phyloP scores from a whole-genome alignment of 2,113 vertebrate genomes.

The Candoia aspera region DNA sequence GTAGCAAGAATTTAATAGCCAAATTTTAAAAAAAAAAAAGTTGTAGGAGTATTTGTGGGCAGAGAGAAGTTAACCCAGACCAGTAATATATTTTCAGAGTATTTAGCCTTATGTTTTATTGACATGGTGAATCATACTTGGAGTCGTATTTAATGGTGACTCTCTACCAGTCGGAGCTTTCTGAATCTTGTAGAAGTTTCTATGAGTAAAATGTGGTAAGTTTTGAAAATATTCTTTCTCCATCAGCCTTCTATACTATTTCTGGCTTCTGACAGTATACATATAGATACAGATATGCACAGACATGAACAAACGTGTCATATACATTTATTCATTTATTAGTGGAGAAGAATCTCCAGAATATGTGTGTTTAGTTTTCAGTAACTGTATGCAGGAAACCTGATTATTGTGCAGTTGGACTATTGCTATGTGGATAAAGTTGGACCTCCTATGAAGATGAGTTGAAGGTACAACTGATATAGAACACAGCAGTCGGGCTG shows the following conservation, averaged over 20 bases:
- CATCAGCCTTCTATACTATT: neutral
- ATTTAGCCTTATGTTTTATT: neutral
- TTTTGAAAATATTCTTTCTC: neutral
- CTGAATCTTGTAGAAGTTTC: neutral
- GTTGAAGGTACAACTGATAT: neutral
- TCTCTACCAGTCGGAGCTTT: neutral
- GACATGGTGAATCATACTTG: neutral
- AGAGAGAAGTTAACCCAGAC: conserved; percentile 12
- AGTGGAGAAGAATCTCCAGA: neutral
- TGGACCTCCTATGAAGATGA: neutral
- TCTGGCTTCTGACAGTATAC: neutral
- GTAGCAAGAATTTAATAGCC: neutral
- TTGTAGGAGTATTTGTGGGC: neutral
- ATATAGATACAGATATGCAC: neutral
- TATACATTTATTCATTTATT: neutral
- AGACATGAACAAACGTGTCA: neutral
- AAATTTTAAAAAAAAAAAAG: neutral
- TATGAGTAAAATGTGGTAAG: neutral
- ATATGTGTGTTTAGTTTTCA: neutral
- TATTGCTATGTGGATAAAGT: neutral
- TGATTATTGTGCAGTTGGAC: neutral
- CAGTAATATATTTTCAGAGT: conserved; percentile 20
- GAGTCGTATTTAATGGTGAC: neutral
- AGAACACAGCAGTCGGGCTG: neutral
- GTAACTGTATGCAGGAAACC: neutral